Conservation (phyloP, 2,113 vertebrate species). For the Dendrocopos noguchii region DNA sequence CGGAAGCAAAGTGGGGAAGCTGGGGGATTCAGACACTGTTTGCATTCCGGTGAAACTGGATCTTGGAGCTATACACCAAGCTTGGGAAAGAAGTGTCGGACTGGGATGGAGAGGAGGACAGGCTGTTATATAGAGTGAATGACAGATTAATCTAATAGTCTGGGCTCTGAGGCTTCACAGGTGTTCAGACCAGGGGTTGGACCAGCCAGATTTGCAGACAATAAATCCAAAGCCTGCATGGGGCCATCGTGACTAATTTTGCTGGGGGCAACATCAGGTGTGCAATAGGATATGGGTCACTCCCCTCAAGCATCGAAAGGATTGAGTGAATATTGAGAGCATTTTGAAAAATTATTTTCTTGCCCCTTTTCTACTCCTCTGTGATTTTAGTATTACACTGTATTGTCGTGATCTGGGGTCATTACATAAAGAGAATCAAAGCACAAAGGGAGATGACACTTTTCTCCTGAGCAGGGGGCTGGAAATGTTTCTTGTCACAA, state of each 20-base stretch:
- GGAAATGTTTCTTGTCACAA: conserved; percentile 20
- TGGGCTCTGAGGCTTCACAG: conserved; percentile 61
- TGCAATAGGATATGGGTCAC: background rate
- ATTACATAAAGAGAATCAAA: background rate
- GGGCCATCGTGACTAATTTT: conserved; percentile 50
- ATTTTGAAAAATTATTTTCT: conserved; percentile 25
- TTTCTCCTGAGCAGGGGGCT: background rate
- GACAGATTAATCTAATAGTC: conserved; percentile 71
- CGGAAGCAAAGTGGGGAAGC: conserved; percentile 29
- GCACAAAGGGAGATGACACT: background rate
- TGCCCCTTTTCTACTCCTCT: background rate
- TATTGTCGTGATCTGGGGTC: background rate
- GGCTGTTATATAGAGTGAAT: conserved; percentile 64
- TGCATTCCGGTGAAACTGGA: conserved; percentile 66
- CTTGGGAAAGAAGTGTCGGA: conserved; percentile 34
- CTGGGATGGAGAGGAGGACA: conserved; percentile 50
- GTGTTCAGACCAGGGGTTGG: conserved; percentile 48
- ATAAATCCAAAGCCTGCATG: conserved; percentile 59
- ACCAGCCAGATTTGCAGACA: conserved; percentile 50
- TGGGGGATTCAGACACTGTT: conserved; percentile 63
- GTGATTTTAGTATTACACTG: conserved; percentile 23
- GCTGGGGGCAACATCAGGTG: conserved; percentile 26
- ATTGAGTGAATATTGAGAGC: background rate
- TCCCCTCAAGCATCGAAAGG: background rate
- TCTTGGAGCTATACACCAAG: background rate